These are phyloP conservation scores for Gymnopithys bicolor DNA, from an alignment of 2,797 vertebrate species.

Conservation along the genomic window DNA sequence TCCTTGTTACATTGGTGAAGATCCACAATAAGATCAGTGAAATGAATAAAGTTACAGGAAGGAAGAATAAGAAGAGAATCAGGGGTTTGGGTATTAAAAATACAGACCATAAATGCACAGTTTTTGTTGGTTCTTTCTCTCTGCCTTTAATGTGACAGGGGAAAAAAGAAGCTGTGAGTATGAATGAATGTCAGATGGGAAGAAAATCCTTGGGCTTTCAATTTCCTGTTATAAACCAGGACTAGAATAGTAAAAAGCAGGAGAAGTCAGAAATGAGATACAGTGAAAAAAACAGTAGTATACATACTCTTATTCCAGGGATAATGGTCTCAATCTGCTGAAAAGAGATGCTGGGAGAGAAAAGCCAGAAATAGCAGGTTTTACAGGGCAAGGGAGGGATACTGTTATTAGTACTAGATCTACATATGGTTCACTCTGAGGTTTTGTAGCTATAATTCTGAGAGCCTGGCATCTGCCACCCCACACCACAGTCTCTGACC, in stretches of 20 bases:
- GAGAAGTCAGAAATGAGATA: slow-evolving; percentile 21
- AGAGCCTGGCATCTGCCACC: not conserved
- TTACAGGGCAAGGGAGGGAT: not conserved
- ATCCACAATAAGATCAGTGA: not conserved
- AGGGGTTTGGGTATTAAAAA: not conserved
- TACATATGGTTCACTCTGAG: not conserved
- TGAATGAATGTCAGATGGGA: slow-evolving; percentile 44
- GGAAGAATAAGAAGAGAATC: not conserved
- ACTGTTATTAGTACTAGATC: not conserved
- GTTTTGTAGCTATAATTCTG: slow-evolving; percentile 1
- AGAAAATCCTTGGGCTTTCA: slow-evolving; percentile 23
- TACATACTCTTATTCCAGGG: not conserved
- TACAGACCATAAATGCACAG: not conserved
- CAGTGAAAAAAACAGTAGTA: not conserved
- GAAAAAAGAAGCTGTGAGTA: not conserved
- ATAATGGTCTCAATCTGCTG: slow-evolving; percentile 28
- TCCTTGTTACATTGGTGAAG: not conserved
- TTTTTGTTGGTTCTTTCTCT: slow-evolving; percentile 4
- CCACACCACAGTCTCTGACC: not conserved
- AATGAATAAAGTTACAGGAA: not conserved
- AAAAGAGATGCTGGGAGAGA: not conserved
- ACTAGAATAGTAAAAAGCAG: slow-evolving; percentile 33
- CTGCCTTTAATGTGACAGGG: not conserved
- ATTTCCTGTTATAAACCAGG: slow-evolving; percentile 21
- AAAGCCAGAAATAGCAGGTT: slow-evolving; percentile 27